Evolutionary conservation across 2,797 vertebrate species (phyloP).

Genomic region (Acipenser transmontanus): DNA sequence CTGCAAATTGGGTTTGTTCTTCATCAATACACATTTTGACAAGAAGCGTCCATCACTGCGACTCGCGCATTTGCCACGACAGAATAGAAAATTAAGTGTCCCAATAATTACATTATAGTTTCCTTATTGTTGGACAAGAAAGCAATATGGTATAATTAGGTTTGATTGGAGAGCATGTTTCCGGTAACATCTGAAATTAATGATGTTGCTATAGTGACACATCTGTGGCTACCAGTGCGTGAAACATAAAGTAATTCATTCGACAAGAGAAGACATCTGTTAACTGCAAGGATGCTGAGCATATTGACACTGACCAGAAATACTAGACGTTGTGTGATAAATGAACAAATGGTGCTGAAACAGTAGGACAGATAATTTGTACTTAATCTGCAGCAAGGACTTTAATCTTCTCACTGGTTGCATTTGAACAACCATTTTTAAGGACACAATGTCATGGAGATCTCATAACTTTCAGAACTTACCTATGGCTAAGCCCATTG

Average conservation of each 20-base stretch:
- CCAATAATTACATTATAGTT: constrained; percentile 90
- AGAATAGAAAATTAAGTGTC: constrained; percentile 76
- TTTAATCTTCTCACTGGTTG: constrained; percentile 60
- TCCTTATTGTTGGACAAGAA: constrained; percentile 91
- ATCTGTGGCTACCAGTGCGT: constrained; percentile 76
- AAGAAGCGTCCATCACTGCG: constrained; percentile 62
- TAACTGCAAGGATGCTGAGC: constrained; percentile 67
- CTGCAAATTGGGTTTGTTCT: constrained; percentile 73
- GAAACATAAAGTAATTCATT: constrained; percentile 76
- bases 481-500: constrained; percentile 51
- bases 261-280: constrained; percentile 81
- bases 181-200: constrained; percentile 87
- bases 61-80: constrained; percentile 70
- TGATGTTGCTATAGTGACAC: constrained; percentile 88
- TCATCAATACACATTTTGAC: constrained; percentile 70
- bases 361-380: constrained; percentile 64
- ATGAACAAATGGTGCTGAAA: constrained; percentile 71
- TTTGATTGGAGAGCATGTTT: constrained; percentile 88
- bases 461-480: constrained; percentile 59
- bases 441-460: constrained; percentile 60
- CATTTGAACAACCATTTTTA: constrained; percentile 59
- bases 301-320: constrained; percentile 74
- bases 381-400: constrained; percentile 63
- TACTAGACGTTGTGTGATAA: constrained; percentile 56
- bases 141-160: constrained; percentile 96